Evolutionary conservation across 2,113 vertebrate species (phyloP).

Genomic region (Labeo catla): DNA sequence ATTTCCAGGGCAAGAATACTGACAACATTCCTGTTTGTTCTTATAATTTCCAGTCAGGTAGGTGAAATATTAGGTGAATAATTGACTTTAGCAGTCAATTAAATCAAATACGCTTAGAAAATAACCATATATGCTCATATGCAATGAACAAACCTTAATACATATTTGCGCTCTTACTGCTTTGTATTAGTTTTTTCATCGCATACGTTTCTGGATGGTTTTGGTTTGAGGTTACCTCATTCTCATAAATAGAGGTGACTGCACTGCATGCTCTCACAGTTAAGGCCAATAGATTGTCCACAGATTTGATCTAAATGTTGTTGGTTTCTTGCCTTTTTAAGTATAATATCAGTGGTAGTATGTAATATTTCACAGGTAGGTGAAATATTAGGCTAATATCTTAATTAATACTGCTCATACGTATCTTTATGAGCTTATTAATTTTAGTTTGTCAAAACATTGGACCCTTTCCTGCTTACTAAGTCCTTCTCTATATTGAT

Average conservation of each 20-base stretch:
- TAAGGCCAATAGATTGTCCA: neutral
- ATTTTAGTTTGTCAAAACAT: no score
- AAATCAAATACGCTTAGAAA: neutral
- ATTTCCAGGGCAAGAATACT: no score
- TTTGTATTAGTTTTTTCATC: neutral
- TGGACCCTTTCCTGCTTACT: no score
- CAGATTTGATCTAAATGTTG: neutral
- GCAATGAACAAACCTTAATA: neutral
- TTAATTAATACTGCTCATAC: no score
- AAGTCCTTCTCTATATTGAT: no score
- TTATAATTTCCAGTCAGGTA: no score
- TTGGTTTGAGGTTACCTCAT: constrained; percentile 38
- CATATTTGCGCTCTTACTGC: neutral
- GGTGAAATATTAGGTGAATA: no score
- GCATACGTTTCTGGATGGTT: constrained; percentile 29
- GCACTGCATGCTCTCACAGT: neutral
- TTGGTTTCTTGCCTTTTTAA: neutral
- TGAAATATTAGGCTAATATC: no score
- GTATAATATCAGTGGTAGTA: neutral
- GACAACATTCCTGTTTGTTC: no score
- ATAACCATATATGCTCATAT: neutral
- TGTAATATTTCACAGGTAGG: no score
- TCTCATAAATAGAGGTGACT: constrained; percentile 21
- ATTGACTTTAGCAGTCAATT: neutral
- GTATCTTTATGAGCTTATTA: no score